A percentile compares a stretch with the other conserved stretches of the same genome.
Conservation (phyloP, 2,888 invertebrate genomes). For the Phlogophora meticulosa region DNA sequence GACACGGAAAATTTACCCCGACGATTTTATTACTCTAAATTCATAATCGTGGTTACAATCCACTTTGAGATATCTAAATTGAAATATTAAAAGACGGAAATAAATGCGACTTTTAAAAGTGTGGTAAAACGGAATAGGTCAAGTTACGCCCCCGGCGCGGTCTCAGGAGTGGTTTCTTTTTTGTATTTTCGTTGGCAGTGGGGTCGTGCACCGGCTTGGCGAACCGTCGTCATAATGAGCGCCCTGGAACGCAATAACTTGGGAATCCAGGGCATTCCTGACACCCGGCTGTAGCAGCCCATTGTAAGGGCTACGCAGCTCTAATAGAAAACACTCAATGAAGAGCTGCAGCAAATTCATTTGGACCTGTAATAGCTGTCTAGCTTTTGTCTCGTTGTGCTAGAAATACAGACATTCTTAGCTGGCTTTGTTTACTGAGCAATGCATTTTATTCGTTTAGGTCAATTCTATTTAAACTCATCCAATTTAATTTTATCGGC, state of each 20-base stretch:
- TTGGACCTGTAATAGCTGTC: conserved; percentile 25
- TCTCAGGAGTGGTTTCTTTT: conserved; percentile 46
- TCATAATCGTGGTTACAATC: conserved; percentile 35
- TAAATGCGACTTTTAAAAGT: conserved; percentile 51
- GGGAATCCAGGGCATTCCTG: conserved; percentile 66
- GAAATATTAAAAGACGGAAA: conserved; percentile 52
- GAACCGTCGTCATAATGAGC: conserved; percentile 60
- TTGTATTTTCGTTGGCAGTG: conserved; percentile 51
- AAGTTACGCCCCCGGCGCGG: conserved; percentile 49
- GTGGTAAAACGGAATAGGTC: conserved; percentile 62
- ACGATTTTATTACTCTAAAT: conserved; percentile 37
- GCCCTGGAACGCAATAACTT: conserved; percentile 71
- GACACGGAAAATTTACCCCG: conserved; percentile 21
- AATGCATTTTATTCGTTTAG: not conserved
- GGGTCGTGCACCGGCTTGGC: conserved; percentile 46
- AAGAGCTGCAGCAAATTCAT: conserved; percentile 32
- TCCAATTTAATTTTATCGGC: too few relatives aligned
- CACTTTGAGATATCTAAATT: conserved; percentile 47
- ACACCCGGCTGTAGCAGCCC: conserved; percentile 48
- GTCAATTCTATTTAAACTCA: not conserved
- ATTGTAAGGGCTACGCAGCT: conserved; percentile 44
- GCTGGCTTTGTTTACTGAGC: not conserved
- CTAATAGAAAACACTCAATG: conserved; percentile 39
- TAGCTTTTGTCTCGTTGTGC: conserved; percentile 5
- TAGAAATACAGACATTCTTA: not conserved